These are phyloP conservation scores for Perizoma flavofasciatum DNA, from an alignment of 2,888 invertebrate species.

Conservation along the genomic window DNA sequence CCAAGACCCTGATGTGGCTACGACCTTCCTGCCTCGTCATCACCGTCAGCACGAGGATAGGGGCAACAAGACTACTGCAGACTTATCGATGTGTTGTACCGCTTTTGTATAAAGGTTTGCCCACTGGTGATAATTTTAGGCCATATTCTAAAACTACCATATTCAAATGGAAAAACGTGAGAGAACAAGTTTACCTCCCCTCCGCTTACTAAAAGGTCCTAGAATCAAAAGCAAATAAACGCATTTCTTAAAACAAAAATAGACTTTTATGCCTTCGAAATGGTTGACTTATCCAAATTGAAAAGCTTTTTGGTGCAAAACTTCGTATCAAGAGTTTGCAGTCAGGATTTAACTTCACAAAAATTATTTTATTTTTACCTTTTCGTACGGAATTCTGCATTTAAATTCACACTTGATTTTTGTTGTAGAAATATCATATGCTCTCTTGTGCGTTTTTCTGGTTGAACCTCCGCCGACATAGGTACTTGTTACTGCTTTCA, in stretches of 20 bases:
- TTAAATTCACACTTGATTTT: conserved; percentile 1
- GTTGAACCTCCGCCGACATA: no score
- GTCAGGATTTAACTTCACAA: conserved; percentile 10
- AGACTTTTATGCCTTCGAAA: no score
- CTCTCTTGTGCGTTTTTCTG: no score
- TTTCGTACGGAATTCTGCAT: conserved; percentile 6
- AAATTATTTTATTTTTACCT: conserved; percentile 4
- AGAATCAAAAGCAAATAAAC: no score
- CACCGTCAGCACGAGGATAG: conserved; percentile 84
- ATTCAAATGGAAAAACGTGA: no score
- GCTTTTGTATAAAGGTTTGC: conserved; percentile 76
- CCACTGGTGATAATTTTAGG: no score
- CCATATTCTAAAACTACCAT: no score
- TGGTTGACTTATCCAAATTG: background rate
- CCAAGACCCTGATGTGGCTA: conserved; percentile 83
- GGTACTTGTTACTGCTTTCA: no score
- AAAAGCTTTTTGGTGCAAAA: conserved; percentile 4
- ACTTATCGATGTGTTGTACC: conserved; percentile 85
- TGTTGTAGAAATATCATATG: background rate
- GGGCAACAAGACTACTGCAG: conserved; percentile 84
- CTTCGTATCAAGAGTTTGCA: conserved; percentile 15
- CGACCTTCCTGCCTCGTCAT: conserved; percentile 86
- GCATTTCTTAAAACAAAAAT: no score
- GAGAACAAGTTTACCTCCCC: no score
- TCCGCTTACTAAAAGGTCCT: no score